Evolutionary conservation across 2,113 vertebrate species (phyloP).

Genomic region (Tachycineta bicolor): DNA sequence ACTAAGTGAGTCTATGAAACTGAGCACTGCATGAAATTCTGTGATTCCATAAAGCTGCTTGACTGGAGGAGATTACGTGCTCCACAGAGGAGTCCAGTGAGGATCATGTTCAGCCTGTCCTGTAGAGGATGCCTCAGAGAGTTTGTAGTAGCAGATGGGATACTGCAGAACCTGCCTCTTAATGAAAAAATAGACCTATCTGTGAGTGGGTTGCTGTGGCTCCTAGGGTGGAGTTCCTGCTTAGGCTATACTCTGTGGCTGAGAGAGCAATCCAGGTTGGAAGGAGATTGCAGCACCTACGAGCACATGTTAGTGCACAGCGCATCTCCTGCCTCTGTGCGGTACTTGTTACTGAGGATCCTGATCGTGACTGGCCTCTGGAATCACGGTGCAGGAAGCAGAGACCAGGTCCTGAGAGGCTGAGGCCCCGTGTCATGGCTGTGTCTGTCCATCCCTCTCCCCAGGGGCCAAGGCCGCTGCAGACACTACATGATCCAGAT

Average conservation of each 20-base stretch:
- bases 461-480: slow-evolving; percentile 64
- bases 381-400: neutral
- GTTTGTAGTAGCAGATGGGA: neutral
- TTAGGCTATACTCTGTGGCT: neutral
- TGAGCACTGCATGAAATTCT: neutral
- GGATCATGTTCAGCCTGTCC: neutral
- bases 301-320: neutral
- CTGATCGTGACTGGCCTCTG: neutral
- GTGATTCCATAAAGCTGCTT: neutral
- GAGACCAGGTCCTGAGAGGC: fast-evolving
- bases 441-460: neutral
- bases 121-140: neutral
- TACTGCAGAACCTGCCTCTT: neutral
- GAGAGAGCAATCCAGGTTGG: neutral
- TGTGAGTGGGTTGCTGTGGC: neutral
- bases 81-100: neutral
- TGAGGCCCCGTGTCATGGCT: fast-evolving
- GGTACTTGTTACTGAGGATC: neutral
- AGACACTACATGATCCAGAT: slow-evolving; percentile 79
- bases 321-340: neutral
- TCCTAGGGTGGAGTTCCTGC: neutral
- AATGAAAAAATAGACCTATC: neutral
- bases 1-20: neutral
- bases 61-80: neutral
- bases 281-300: neutral